Evolutionary conservation across 1,140 invertebrate genomes (phyloP).

Genomic region (Agrypnia vestita): DNA sequence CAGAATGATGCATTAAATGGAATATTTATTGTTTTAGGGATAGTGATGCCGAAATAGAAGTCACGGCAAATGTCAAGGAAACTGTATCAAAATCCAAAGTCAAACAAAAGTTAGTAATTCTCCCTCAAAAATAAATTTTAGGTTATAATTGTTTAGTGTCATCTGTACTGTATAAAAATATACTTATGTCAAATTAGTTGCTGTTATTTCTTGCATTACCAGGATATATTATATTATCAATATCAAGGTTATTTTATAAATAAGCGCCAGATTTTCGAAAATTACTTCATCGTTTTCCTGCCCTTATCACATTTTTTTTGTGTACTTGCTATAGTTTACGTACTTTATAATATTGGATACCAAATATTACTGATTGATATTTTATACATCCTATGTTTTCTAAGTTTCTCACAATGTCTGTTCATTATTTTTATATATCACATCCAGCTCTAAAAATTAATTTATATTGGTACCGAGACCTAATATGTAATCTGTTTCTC

Average conservation of each 20-base stretch:
- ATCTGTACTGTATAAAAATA: constrained; percentile 64
- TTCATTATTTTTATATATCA: no score
- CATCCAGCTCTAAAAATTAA: no score
- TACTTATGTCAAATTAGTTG: constrained; percentile 64
- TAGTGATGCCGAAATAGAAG: constrained; percentile 73
- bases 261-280: background rate
- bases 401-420: no score
- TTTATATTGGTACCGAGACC: no score
- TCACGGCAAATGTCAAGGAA: constrained; percentile 64
- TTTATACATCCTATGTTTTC: no score
- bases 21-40: constrained; percentile 68
- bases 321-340: background rate
- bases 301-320: background rate
- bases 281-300: background rate
- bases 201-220: background rate
- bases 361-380: no score
- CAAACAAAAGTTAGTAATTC: constrained; percentile 63
- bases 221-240: background rate
- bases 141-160: constrained; percentile 62
- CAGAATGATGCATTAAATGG: constrained; percentile 13
- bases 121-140: constrained; percentile 65
- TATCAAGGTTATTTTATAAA: constrained; percentile 28
- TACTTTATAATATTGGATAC: no score
- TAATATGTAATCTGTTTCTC: background rate
- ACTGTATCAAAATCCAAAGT: constrained; percentile 69